phyloP scores from a whole-genome alignment of 2,113 vertebrate species.

The Hemichromis elongatus region DNA sequence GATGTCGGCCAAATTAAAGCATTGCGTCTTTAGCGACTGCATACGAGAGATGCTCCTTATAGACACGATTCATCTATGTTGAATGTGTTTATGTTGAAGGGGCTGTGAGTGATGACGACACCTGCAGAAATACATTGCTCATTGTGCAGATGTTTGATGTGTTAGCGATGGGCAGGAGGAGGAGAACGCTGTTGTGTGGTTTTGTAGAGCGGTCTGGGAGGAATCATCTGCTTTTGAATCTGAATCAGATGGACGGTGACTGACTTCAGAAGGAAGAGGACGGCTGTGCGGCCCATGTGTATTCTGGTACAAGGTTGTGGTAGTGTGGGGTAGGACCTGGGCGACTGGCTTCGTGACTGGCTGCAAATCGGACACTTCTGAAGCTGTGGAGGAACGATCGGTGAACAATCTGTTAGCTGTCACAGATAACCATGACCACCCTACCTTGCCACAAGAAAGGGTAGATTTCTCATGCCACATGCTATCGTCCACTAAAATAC shows the following conservation, averaged over 20 bases:
- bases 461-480: not conserved
- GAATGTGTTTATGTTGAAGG: not conserved
- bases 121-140: not conserved
- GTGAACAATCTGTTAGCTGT: not conserved
- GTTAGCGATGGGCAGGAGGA: not conserved
- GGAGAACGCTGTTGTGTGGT: not conserved
- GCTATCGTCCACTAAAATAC: not conserved
- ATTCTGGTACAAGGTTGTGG: not conserved
- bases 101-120: not conserved
- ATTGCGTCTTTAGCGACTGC: not conserved
- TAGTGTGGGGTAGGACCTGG: not conserved
- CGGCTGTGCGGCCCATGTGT: not conserved
- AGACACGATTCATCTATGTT: not conserved
- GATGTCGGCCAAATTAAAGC: not conserved
- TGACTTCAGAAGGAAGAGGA: no score
- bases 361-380: not conserved
- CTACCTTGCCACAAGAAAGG: not conserved
- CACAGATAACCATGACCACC: not conserved
- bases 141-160: not conserved
- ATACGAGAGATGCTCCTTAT: not conserved
- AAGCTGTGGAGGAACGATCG: not conserved
- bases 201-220: not conserved
- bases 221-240: not conserved
- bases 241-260: not conserved
- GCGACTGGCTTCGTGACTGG: accelerated